Evolutionary conservation across 2,888 invertebrate genomes (phyloP).

Genomic region (Chrysolina americana): DNA sequence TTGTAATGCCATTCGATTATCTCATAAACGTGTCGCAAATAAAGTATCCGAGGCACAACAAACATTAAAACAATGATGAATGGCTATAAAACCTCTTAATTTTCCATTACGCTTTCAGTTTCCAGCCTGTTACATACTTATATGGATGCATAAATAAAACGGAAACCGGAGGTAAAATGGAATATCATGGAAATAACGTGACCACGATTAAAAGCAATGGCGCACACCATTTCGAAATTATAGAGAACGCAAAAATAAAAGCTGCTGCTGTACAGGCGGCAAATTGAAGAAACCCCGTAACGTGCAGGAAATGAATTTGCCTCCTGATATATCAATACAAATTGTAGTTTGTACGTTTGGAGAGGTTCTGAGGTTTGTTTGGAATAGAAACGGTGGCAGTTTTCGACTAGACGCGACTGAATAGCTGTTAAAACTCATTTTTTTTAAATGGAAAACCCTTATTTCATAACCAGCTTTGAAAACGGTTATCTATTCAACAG

Average conservation of each 20-base stretch:
- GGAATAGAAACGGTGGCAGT: too few species aligned
- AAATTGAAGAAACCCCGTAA: constrained; percentile 43
- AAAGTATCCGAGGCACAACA: background rate
- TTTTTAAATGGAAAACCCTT: too few species aligned
- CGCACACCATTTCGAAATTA: constrained; percentile 26
- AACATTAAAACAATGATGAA: constrained; percentile 22
- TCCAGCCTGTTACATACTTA: constrained; percentile 24
- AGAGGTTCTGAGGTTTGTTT: too few species aligned
- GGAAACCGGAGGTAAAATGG: constrained; percentile 30
- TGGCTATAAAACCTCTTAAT: background rate
- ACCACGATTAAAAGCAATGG: constrained; percentile 29
- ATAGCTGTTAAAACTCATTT: too few species aligned
- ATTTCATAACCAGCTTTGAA: too few species aligned
- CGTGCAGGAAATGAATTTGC: background rate
- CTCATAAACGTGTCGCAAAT: constrained; percentile 4
- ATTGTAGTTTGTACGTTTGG: background rate
- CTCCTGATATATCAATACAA: background rate
- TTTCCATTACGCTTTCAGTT: constrained; percentile 18
- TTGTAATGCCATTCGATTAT: background rate
- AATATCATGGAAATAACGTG: constrained; percentile 36
- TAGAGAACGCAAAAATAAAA: constrained; percentile 34
- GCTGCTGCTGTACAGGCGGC: constrained; percentile 20
- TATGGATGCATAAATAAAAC: constrained; percentile 37
- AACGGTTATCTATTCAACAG: too few species aligned
- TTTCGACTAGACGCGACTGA: too few species aligned